Evolutionary conservation across 2,797 vertebrate species (phyloP), one percentile per base, ranked within the genome.

Genomic region (Etheostoma perlongum): DNA sequence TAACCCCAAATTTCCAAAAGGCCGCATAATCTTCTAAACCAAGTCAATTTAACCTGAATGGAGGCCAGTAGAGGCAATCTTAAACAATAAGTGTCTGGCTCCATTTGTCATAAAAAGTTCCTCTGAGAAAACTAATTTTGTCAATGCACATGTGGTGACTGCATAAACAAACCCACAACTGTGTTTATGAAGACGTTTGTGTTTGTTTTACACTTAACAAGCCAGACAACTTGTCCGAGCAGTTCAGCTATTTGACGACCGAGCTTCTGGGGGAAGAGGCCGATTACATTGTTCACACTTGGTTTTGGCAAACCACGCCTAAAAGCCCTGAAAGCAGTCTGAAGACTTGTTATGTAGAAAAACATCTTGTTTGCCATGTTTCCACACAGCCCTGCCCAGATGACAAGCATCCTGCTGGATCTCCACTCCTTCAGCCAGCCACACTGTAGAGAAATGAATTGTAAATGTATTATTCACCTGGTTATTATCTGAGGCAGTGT

Each of bases 261-360:
- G 23, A 67, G 67, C 57, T 76, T 67, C 49, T 27, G 44, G 58
- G 48, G 33, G 19, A 48, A 14, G 44, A 49, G 36, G 14, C 30
- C 0, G 9, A 27, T 51, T 18, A 55, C 23, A 16, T 8, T 12
- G 16, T 11, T 59, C 55, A 54, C 19, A 21, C 60, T 19, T 68
- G 58, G 18, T 59, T 44, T 27, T 14, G 62, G 27, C 36, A 4
- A 67, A 69, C 27, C 19, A 54, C 36, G 0, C 47, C 47, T 52
- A 6, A 46, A 27, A 40, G 16, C 0, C 1, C 49, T 58, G 65
- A 10, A 71, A 40, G 61, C 54, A 18, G 18, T 13, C 14, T 30
- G 53, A 60, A 48, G n/a, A 33, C 10, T 30, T 18, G n/a, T 60
- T 19, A 15, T 46, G 60, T 6, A 42, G 46, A 12, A 44, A 59